Evolutionary conservation across 2,888 invertebrate genomes (phyloP), one percentile per base, ranked within the genome.

Genomic region (Oxytorus armatus): DNA sequence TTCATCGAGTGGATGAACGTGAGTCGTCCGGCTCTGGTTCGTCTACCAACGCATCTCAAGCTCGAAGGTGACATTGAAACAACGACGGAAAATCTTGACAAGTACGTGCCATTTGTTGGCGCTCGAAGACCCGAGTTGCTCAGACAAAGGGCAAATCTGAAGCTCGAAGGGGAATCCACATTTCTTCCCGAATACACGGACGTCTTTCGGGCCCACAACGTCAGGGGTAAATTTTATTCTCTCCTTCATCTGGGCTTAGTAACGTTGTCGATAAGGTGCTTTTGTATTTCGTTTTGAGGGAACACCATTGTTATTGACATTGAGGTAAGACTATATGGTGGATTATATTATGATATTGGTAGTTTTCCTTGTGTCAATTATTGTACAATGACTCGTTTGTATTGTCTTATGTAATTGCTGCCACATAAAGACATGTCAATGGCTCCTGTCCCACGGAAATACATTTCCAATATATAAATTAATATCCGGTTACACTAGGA

Each of bases 21-120:
- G 53, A 89, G 84, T 23, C 92, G 93, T 25, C 92, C 93, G n/a
- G 91, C 92, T 44, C 87, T 92, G 4, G 89, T 88, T 59, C 92
- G 93, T 36, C 70, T 89, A 11, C 89, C 92, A 1, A 92, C 93
- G 0, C 92, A 93, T 84, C 88, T 94, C 23, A 92, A 92, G 79
- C 89, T 94, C 47, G 93, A 93, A 86, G 93, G 93, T 44, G 93
- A 93, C 42, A 83, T 93, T 25, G 89, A 90, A 73, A 88, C 92
- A 36, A 85, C 91, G 4, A 93, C 93, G 1, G 93, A 93, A 84
- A 92, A 91, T 82, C 91, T 91, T 7, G 90, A 90, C 8, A 89
- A 91, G 39, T 93, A 92, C 86, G 86, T 92, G 8, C 92, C 92
- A 1, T 92, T 92, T 83, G 90, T 92, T 5, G 90, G 92, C 0